A percentile compares a stretch with the other conserved stretches of the same genome.
phyloP scores from a whole-genome alignment of 37 sponge, comb jelly and placozoan genomes.

The Haliclona indistincta region DNA sequence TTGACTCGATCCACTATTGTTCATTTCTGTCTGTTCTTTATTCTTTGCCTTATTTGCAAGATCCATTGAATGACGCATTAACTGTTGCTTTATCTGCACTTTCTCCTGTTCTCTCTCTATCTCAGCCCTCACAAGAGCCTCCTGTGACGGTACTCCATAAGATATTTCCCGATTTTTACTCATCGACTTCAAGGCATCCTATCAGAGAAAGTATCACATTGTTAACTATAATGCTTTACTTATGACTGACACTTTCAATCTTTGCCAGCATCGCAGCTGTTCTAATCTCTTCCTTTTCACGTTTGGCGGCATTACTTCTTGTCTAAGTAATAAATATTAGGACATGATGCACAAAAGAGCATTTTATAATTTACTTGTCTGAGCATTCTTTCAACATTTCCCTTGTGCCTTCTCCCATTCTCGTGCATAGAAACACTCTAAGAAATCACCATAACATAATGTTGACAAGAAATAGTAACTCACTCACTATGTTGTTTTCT shows the following conservation, averaged over 20 bases:
- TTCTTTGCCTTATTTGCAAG: not conserved
- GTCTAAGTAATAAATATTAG: slow-evolving; percentile 10
- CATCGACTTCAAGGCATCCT: too few relatives aligned
- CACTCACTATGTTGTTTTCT: slow-evolving; percentile 83
- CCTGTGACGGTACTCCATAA: too few relatives aligned
- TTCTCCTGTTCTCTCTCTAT: too few relatives aligned
- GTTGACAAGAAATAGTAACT: not conserved
- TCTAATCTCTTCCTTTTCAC: slow-evolving; percentile 42
- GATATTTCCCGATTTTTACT: too few relatives aligned
- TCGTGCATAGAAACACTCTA: slow-evolving; percentile 89
- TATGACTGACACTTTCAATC: too few relatives aligned
- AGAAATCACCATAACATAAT: not conserved
- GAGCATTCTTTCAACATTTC: slow-evolving; percentile 66
- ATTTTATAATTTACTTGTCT: slow-evolving; percentile 39
- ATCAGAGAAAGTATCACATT: too few relatives aligned
- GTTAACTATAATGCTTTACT: too few relatives aligned
- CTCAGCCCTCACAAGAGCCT: too few relatives aligned
- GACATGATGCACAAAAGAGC: not conserved
- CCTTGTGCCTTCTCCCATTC: slow-evolving; percentile 74
- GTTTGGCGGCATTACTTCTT: slow-evolving; percentile 18
- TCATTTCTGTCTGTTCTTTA: not conserved
- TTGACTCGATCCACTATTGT: not conserved
- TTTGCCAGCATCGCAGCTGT: slow-evolving; percentile 13
- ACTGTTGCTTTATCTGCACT: too few relatives aligned
- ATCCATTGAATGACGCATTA: too few relatives aligned